Conservation (phyloP, 2,113 vertebrate genomes). For the Mugil cephalus region DNA sequence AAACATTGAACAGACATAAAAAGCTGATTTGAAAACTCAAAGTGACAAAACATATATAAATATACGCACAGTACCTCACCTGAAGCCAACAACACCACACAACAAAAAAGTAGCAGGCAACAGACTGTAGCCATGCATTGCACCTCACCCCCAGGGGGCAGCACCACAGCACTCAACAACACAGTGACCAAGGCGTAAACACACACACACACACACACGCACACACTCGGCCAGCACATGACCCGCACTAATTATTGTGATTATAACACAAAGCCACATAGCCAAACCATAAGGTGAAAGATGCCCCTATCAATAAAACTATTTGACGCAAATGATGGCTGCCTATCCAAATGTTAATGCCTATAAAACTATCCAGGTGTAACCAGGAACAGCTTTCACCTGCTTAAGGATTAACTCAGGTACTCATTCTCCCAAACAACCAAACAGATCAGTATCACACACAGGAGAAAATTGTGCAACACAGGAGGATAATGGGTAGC, state of each 20-base stretch:
- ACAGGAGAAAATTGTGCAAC: constrained; percentile 33
- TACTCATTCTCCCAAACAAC: constrained; percentile 21
- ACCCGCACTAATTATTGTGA: constrained; percentile 19
- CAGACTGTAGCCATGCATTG: constrained; percentile 73
- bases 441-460: constrained; percentile 17
- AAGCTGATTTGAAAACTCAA: constrained; percentile 7
- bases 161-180: constrained; percentile 29
- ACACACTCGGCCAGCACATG: constrained; percentile 31
- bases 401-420: constrained; percentile 30
- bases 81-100: constrained; percentile 60
- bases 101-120: constrained; percentile 71
- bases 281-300: constrained; percentile 57
- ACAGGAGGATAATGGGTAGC: constrained; percentile 50
- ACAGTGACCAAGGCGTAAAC: constrained; percentile 9
- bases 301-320: constrained; percentile 44
- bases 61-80: constrained; percentile 35
- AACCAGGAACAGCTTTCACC: constrained; percentile 71
- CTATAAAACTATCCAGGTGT: constrained; percentile 6
- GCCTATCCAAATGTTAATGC: constrained; percentile 18
- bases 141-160: constrained; percentile 44
- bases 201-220: constrained; percentile 26
- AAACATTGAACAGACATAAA: neutral
- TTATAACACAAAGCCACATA: constrained; percentile 36
- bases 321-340: constrained; percentile 12
- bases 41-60: constrained; percentile 1